A percentile compares a stretch with the other conserved stretches of the same genome.
Evolutionary conservation across 2,113 vertebrate species (phyloP).

Genomic region (Corythoichthys haematopterus): DNA sequence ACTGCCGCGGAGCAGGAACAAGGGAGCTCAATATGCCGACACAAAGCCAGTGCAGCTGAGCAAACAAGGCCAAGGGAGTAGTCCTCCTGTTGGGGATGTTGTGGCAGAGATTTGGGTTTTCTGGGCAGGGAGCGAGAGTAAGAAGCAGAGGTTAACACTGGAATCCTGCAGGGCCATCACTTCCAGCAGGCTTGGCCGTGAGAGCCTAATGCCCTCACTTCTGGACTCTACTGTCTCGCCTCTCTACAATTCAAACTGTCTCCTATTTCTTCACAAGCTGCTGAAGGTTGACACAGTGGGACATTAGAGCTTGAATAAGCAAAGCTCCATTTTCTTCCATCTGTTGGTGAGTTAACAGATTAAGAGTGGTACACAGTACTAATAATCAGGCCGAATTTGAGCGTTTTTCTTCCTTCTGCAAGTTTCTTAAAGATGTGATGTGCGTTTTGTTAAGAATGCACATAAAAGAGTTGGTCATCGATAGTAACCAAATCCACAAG

Average conservation of each 20-base stretch:
- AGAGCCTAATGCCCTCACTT: slow-evolving; percentile 38
- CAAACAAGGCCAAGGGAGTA: slow-evolving; percentile 67
- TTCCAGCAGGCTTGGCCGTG: slow-evolving; percentile 54
- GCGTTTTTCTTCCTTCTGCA: background rate
- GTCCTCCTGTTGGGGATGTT: slow-evolving; percentile 59
- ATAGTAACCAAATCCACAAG: background rate
- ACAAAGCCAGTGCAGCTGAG: slow-evolving; percentile 71
- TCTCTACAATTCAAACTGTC: slow-evolving; percentile 4
- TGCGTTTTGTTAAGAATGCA: background rate
- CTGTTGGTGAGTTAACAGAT: slow-evolving; percentile 2
- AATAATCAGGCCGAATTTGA: background rate
- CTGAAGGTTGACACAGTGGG: slow-evolving; percentile 12
- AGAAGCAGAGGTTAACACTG: slow-evolving; percentile 51
- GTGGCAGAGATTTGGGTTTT: slow-evolving; percentile 55
- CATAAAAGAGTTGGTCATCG: background rate
- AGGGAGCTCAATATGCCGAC: slow-evolving; percentile 45
- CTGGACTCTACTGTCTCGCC: slow-evolving; percentile 14
- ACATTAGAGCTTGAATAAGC: slow-evolving; percentile 8
- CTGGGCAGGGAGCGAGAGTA: slow-evolving; percentile 36
- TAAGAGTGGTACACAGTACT: background rate
- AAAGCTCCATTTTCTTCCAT: slow-evolving; percentile 17
- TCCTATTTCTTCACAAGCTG: slow-evolving; percentile 10
- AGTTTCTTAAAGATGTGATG: background rate
- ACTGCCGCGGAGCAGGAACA: slow-evolving; percentile 54
- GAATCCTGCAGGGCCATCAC: slow-evolving; percentile 56